phyloP scores from a whole-genome alignment of 2,888 invertebrate species.

The Achlya flavicornis region DNA sequence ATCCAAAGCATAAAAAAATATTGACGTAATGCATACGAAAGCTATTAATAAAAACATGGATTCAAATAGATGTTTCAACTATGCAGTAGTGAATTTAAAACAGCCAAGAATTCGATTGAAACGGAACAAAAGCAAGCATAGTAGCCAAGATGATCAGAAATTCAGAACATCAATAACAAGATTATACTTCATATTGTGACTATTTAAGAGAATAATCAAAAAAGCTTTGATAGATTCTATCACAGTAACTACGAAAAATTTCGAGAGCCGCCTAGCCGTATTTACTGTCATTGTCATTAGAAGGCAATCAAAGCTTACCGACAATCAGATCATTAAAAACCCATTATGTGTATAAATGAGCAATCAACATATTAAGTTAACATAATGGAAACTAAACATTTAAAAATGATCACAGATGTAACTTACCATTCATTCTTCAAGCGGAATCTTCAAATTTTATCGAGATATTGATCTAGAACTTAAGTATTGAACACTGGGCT shows the following conservation, averaged over 20 bases:
- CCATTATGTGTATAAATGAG: slow-evolving; percentile 16
- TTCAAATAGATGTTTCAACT: neutral
- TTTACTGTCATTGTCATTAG: neutral
- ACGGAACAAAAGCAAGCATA: neutral
- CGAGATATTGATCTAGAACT: slow-evolving; percentile 13
- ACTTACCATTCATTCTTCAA: slow-evolving; percentile 40
- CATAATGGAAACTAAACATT: slow-evolving; percentile 11
- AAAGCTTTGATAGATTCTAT: neutral
- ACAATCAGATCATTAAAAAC: slow-evolving; percentile 15
- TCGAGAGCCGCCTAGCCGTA: slow-evolving; percentile 4
- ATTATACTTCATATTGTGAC: neutral
- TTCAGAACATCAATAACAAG: neutral
- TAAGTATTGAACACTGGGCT: slow-evolving; percentile 30
- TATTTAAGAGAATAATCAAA: neutral
- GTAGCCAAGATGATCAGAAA: neutral
- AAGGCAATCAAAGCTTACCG: neutral
- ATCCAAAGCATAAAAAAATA: neutral
- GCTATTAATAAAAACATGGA: neutral
- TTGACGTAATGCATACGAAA: neutral
- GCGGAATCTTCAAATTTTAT: slow-evolving; percentile 12
- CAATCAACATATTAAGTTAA: slow-evolving; percentile 6
- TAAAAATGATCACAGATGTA: slow-evolving; percentile 6
- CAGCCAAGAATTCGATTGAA: neutral
- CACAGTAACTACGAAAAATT: slow-evolving; percentile 8
- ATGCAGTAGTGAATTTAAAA: neutral